Percentiles rank a stretch among this genome's conserved stretches.
These are phyloP conservation scores for Pangasius larnaudii DNA, from an alignment of 2,797 vertebrate species.

Conservation along the genomic window DNA sequence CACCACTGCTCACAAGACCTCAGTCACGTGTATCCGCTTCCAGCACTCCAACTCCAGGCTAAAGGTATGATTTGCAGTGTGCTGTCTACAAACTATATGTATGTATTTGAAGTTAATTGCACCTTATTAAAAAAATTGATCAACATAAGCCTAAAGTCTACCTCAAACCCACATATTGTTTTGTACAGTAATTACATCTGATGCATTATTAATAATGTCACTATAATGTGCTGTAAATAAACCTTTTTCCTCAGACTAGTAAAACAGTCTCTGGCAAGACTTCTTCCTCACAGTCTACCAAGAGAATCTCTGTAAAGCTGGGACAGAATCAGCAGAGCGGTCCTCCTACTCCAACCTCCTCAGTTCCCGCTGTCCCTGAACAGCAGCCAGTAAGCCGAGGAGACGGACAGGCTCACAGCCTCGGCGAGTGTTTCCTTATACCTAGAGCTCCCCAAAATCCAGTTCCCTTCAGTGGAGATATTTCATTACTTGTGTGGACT, in stretches of 20 bases:
- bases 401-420: slow-evolving; percentile 52
- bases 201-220: not conserved
- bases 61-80: slow-evolving; percentile 66
- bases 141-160: not conserved
- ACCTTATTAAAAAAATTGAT: not conserved
- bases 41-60: slow-evolving; percentile 75
- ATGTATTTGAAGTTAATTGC: not conserved
- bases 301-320: slow-evolving; percentile 69
- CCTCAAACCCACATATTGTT: not conserved
- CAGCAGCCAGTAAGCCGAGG: slow-evolving; percentile 52
- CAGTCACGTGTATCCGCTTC: slow-evolving; percentile 90
- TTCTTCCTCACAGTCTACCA: slow-evolving; percentile 60
- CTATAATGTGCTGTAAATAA: not conserved
- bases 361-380: slow-evolving; percentile 51
- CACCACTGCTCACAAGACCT: slow-evolving; percentile 89
- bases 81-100: not conserved
- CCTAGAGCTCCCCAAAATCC: not conserved
- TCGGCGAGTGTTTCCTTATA: slow-evolving; percentile 43
- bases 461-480: not conserved
- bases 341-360: slow-evolving; percentile 41
- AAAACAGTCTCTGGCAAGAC: slow-evolving; percentile 68
- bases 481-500: not conserved
- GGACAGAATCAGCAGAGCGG: slow-evolving; percentile 60
- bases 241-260: slow-evolving; percentile 66
- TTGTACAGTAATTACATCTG: not conserved